phyloP scores from a whole-genome alignment of 2,113 vertebrate species.

The Rhinoptilus africanus region DNA sequence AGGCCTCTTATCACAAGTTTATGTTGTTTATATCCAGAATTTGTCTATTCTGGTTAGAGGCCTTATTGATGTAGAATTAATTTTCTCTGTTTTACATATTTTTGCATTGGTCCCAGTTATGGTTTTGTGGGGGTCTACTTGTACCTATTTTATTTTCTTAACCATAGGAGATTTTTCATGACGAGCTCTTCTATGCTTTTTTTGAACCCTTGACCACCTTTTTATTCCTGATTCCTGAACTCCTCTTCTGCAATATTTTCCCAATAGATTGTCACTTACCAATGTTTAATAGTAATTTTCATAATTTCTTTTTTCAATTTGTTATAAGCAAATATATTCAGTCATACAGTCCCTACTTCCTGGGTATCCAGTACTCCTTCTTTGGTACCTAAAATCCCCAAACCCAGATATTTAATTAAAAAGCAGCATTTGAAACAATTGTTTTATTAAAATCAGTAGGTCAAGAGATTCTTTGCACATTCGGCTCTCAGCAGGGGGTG shows the following conservation, averaged over 20 bases:
- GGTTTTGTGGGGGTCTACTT: background rate
- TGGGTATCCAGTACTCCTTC: background rate
- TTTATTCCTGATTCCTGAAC: background rate
- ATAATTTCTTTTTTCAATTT: background rate
- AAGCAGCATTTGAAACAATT: slow-evolving; percentile 1
- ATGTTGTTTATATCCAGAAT: background rate
- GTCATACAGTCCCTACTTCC: background rate
- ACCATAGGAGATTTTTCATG: background rate
- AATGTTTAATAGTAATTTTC: background rate
- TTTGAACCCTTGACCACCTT: background rate
- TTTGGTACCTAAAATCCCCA: background rate
- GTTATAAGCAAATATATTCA: background rate
- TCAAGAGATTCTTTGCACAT: slow-evolving; percentile 36
- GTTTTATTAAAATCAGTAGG: slow-evolving; percentile 47
- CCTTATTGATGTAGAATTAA: background rate
- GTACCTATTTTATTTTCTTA: background rate
- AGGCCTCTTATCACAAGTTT: background rate
- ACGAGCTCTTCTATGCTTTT: background rate
- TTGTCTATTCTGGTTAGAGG: background rate
- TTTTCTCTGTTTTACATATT: background rate
- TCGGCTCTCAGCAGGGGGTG: slow-evolving; percentile 16
- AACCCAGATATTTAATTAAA: background rate
- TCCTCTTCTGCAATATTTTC: background rate
- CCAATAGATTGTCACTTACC: background rate
- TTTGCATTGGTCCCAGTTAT: background rate